A percentile compares a stretch with the other conserved stretches of the same genome.
Conservation (phyloP, 2,888 invertebrate genomes). For the Ochropleura leucogaster region DNA sequence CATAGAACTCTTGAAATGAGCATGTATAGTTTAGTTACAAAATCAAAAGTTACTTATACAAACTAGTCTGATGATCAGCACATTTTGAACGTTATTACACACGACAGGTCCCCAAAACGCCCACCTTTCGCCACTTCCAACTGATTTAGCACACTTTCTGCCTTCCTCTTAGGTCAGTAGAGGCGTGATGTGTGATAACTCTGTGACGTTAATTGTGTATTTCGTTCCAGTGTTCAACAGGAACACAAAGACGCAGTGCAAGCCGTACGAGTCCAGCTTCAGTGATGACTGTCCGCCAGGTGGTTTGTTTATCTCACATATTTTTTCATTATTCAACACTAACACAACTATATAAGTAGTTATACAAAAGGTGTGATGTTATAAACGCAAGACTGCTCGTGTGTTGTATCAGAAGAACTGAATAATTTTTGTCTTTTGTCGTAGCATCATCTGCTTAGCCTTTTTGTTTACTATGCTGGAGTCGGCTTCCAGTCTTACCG, state of each 20-base stretch:
- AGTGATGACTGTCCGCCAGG: conserved; percentile 86
- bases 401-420: too few species aligned
- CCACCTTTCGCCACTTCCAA: too few species aligned
- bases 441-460: too few species aligned
- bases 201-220: background rate
- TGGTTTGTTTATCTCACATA: background rate
- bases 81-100: too few species aligned
- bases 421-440: too few species aligned
- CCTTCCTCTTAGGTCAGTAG: background rate
- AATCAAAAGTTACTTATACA: too few species aligned
- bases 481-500: too few species aligned
- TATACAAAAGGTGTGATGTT: background rate
- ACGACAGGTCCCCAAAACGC: too few species aligned
- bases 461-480: too few species aligned
- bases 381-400: too few species aligned
- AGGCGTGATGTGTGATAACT: background rate
- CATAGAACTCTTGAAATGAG: background rate
- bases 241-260: conserved; percentile 71
- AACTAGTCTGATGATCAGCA: too few species aligned
- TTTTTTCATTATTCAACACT: background rate
- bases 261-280: conserved; percentile 79
- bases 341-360: background rate
- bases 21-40: too few species aligned
- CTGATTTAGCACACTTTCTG: background rate
- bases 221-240: conserved; percentile 75